Conservation (phyloP, 2,888 invertebrate species). For the Drosophila paucipuncta region DNA sequence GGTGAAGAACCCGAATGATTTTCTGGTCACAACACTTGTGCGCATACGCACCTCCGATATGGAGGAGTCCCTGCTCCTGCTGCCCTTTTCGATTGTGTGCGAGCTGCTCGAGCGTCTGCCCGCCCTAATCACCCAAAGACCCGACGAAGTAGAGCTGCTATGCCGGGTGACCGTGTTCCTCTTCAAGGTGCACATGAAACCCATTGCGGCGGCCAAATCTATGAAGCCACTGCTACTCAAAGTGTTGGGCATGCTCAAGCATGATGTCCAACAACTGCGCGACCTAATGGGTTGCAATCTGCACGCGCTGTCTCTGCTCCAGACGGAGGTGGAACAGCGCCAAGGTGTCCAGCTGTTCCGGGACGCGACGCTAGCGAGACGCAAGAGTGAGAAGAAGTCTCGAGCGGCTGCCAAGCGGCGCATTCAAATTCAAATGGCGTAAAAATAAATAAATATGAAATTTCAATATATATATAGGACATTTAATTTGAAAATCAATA, state of each 20-base stretch:
- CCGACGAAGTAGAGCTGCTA: conserved; percentile 91
- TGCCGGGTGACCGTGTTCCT: conserved; percentile 92
- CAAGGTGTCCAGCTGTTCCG: conserved; percentile 92
- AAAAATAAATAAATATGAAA: neutral
- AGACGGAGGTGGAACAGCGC: conserved; percentile 90
- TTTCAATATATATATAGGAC: conserved; percentile 19
- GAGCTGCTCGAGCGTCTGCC: conserved; percentile 91
- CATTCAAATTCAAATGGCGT: conserved; percentile 77
- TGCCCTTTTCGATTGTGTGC: conserved; percentile 93
- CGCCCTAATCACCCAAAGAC: conserved; percentile 88
- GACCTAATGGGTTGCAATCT: conserved; percentile 94
- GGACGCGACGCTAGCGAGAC: conserved; percentile 89
- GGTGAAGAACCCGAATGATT: conserved; percentile 91
- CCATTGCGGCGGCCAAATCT: conserved; percentile 90
- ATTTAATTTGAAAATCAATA: conserved; percentile 39
- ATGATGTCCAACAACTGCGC: conserved; percentile 86
- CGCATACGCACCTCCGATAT: conserved; percentile 95
- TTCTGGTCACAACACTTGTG: conserved; percentile 91
- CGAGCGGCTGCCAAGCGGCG: conserved; percentile 75
- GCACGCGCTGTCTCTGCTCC: conserved; percentile 92
- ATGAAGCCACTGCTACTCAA: conserved; percentile 86
- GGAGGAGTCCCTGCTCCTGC: conserved; percentile 93
- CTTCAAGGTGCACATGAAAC: conserved; percentile 91
- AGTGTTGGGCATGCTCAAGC: conserved; percentile 75
- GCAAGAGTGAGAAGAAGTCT: conserved; percentile 87